Percentiles rank a stretch among this genome's conserved stretches.
phyloP scores from a whole-genome alignment of 2,797 vertebrate species.

The Lepus townsendii region DNA sequence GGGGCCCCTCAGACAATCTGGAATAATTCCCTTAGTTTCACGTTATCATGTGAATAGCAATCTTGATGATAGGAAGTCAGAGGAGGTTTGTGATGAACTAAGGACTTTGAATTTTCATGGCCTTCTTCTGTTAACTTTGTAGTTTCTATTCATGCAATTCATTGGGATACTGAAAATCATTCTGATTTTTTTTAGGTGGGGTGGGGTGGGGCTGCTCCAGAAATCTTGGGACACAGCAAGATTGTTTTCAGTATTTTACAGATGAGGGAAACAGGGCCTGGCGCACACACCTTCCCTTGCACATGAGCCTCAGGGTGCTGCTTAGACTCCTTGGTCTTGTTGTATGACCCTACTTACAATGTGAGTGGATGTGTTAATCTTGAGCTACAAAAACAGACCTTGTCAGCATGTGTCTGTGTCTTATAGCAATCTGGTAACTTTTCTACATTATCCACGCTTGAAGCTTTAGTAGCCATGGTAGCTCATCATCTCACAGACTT shows the following conservation, averaged over 20 bases:
- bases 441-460: not conserved
- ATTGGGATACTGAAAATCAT: not conserved
- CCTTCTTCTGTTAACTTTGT: not conserved
- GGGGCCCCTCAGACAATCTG: not conserved
- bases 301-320: not conserved
- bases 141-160: not conserved
- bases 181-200: slow-evolving; percentile 16
- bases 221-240: not conserved
- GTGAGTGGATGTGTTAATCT: not conserved
- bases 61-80: not conserved
- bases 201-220: not conserved
- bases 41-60: not conserved
- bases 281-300: not conserved
- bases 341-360: no score
- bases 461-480: not conserved
- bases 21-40: not conserved
- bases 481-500: not conserved
- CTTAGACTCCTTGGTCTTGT: not conserved
- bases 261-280: not conserved
- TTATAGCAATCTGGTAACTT: slow-evolving; percentile 14
- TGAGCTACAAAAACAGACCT: slow-evolving; percentile 6
- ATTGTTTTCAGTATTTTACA: not conserved
- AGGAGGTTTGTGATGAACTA: not conserved
- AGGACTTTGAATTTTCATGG: not conserved
- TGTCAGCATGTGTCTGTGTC: not conserved